Evolutionary conservation across 1,140 invertebrate genomes (phyloP).

Genomic region (Plodia interpunctella): DNA sequence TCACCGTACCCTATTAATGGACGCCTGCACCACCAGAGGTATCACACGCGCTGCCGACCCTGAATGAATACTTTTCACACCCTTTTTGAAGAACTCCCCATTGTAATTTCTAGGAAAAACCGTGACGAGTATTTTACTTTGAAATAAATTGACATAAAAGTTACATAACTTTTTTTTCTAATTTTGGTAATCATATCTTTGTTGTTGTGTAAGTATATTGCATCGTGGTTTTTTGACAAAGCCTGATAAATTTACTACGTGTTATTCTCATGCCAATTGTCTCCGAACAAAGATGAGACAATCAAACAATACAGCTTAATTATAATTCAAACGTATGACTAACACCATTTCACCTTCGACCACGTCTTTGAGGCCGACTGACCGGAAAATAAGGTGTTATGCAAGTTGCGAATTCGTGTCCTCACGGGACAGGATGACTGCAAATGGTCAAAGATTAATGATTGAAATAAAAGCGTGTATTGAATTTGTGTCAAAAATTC

Average conservation of each 20-base stretch:
- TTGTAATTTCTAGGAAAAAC: no score
- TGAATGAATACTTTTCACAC: no score
- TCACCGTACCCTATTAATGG: no score
- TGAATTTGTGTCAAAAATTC: not conserved
- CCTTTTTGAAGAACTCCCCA: no score
- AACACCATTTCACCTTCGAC: constrained; percentile 3
- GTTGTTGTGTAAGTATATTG: no score
- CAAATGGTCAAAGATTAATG: not conserved
- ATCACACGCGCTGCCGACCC: no score
- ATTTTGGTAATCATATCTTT: no score
- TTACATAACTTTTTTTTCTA: no score
- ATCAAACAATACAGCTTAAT: not conserved
- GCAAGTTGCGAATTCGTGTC: not conserved
- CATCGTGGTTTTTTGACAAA: not conserved
- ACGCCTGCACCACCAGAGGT: no score
- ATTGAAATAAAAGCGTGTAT: not conserved
- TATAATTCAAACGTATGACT: constrained; percentile 4
- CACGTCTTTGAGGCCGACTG: not conserved
- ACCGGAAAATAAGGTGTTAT: not conserved
- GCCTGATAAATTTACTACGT: not conserved
- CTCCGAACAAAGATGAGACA: not conserved
- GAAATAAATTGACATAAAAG: no score
- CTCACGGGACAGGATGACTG: not conserved
- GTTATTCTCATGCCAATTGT: not conserved
- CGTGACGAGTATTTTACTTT: no score